A percentile compares a stretch with the other conserved stretches of the same genome.
Conservation (phyloP, 2,888 invertebrate species). For the Anticlea derivata region DNA sequence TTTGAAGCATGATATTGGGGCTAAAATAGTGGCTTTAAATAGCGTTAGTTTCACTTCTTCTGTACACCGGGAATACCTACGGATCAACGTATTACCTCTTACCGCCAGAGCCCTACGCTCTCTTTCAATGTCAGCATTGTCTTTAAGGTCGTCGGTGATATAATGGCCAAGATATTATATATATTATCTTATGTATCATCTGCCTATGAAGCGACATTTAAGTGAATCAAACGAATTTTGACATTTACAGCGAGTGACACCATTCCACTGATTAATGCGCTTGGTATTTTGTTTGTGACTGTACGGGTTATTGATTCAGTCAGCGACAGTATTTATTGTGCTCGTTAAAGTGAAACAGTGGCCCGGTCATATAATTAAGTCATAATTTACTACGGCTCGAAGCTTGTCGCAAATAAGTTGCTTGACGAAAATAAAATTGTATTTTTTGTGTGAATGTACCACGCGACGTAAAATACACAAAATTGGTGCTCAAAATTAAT, state of each 20-base stretch:
- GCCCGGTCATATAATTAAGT: conserved; percentile 67
- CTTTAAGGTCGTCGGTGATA: too few relatives aligned
- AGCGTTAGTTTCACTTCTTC: too few relatives aligned
- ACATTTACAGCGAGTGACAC: conserved; percentile 23
- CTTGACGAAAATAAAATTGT: conserved; percentile 65
- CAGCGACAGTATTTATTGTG: conserved; percentile 50
- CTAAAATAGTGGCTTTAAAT: too few relatives aligned
- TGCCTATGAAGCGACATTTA: conserved; percentile 7
- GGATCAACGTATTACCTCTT: too few relatives aligned
- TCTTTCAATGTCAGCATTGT: too few relatives aligned
- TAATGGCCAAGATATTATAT: too few relatives aligned
- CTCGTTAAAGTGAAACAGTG: conserved; percentile 63
- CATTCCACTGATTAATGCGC: conserved; percentile 23
- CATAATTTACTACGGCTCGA: conserved; percentile 64
- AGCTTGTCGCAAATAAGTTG: conserved; percentile 73
- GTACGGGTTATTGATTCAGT: conserved; percentile 46
- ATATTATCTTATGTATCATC: conserved; percentile 2
- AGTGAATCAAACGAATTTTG: conserved; percentile 19
- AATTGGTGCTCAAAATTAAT: conserved; percentile 52
- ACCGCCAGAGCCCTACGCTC: too few relatives aligned
- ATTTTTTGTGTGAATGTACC: conserved; percentile 60
- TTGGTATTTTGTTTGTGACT: conserved; percentile 29
- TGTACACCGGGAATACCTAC: too few relatives aligned
- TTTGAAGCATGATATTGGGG: too few relatives aligned
- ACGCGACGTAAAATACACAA: conserved; percentile 69